phyloP scores from a whole-genome alignment of 2,888 invertebrate species.

The Oegoconia quadripuncta region DNA sequence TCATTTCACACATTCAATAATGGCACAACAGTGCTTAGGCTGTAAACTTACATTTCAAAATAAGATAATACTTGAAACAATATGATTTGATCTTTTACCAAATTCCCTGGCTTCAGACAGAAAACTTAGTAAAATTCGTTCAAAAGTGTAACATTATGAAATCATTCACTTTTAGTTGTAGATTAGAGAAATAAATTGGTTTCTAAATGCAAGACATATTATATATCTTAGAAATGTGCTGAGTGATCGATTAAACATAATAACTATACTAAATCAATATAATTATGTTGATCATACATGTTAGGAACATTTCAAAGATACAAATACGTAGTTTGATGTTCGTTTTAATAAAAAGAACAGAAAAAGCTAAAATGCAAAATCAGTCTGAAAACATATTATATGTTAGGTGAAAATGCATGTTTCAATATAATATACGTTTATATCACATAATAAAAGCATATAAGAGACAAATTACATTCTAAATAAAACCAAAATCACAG shows the following conservation, averaged over 20 bases:
- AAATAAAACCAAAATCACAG: constrained; percentile 79
- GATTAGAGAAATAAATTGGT: too few species aligned
- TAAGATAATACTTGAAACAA: constrained; percentile 10
- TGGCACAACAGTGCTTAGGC: constrained; percentile 52
- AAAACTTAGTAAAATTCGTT: too few species aligned
- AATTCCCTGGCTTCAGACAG: too few species aligned
- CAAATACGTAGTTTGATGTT: not conserved
- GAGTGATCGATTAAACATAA: too few species aligned
- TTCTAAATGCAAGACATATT: too few species aligned
- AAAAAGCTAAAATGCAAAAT: constrained; percentile 48
- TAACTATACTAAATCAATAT: too few species aligned
- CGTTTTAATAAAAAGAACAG: not conserved
- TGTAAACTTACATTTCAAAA: constrained; percentile 13
- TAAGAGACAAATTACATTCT: constrained; percentile 62
- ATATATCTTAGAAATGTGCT: too few species aligned
- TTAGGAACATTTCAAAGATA: too few species aligned
- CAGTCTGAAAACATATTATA: constrained; percentile 43
- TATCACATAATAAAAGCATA: constrained; percentile 75
- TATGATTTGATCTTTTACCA: too few species aligned
- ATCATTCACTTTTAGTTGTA: too few species aligned
- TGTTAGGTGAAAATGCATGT: constrained; percentile 42
- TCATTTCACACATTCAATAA: constrained; percentile 39
- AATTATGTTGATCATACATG: too few species aligned
- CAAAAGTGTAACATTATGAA: too few species aligned
- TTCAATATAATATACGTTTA: constrained; percentile 53